Evolutionary conservation across 2,113 vertebrate species (phyloP).

Genomic region (Phalacrocorax pelagicus): DNA sequence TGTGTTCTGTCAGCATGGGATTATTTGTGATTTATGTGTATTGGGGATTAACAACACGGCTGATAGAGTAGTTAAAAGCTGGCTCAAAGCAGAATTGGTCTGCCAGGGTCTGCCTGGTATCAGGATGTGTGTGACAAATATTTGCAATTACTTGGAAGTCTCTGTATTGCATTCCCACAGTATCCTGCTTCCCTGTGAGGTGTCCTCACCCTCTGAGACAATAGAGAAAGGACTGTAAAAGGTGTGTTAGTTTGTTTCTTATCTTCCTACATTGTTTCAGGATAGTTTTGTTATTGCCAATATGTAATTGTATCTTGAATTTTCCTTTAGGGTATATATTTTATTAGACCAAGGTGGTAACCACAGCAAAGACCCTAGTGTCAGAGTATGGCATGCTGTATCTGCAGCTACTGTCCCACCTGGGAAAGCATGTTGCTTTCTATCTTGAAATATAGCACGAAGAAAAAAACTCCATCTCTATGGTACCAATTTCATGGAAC

Average conservation of each 20-base stretch:
- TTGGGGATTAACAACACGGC: not conserved
- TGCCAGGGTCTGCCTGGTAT: not conserved
- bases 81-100: not conserved
- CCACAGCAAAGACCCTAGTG: not conserved
- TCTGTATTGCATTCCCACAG: not conserved
- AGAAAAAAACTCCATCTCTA: not conserved
- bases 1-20: not conserved
- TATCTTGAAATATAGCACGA: not conserved
- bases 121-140: not conserved
- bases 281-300: not conserved
- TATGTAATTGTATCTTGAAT: not conserved
- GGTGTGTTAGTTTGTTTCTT: not conserved
- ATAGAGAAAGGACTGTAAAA: not conserved
- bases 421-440: not conserved
- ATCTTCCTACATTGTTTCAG: not conserved
- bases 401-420: not conserved
- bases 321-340: not conserved
- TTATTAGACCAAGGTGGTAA: not conserved
- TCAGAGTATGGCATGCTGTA: not conserved
- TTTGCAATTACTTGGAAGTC: not conserved
- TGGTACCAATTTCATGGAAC: not conserved
- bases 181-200: not conserved
- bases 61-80: not conserved
- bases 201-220: not conserved
- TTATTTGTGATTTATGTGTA: not conserved